Percentiles rank a stretch among this genome's conserved stretches.
Conservation (phyloP, 2,113 vertebrate species). For the Hypocryptadius cinnamomeus region DNA sequence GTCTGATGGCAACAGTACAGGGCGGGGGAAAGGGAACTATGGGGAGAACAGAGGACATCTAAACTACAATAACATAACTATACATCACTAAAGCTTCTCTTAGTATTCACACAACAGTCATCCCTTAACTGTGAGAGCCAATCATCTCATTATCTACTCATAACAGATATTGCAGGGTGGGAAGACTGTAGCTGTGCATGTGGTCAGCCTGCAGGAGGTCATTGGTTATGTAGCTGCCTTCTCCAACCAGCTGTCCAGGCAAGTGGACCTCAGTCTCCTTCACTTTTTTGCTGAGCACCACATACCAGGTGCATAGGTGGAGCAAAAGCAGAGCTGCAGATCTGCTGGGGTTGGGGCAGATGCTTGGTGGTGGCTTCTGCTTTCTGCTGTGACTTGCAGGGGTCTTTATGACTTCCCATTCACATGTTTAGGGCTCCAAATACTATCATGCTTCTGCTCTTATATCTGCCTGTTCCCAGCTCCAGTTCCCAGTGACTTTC, state of each 20-base stretch:
- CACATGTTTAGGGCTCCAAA: background rate
- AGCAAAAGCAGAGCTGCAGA: background rate
- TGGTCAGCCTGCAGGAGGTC: too few species aligned
- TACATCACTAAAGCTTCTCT: too few species aligned
- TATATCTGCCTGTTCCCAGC: background rate
- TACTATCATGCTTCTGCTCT: background rate
- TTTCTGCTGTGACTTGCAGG: background rate
- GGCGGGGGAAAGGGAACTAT: too few species aligned
- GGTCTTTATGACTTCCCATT: fast-evolving
- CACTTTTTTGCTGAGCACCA: fast-evolving
- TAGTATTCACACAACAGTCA: too few species aligned
- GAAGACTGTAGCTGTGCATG: background rate
- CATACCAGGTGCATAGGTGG: fast-evolving
- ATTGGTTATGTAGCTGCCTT: background rate
- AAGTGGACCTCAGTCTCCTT: fast-evolving
- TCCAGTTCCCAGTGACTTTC: background rate
- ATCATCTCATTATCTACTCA: too few species aligned
- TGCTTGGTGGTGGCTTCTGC: fast-evolving
- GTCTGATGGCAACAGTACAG: too few species aligned
- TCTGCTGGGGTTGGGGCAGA: background rate
- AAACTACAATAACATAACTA: too few species aligned
- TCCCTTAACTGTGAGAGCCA: too few species aligned
- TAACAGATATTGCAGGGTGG: too few species aligned
- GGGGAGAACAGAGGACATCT: too few species aligned
- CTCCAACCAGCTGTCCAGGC: background rate